A percentile compares a stretch with the other conserved stretches of the same genome.
Evolutionary conservation across 2,797 vertebrate species (phyloP).

Genomic region (Coregonus ussuriensis): DNA sequence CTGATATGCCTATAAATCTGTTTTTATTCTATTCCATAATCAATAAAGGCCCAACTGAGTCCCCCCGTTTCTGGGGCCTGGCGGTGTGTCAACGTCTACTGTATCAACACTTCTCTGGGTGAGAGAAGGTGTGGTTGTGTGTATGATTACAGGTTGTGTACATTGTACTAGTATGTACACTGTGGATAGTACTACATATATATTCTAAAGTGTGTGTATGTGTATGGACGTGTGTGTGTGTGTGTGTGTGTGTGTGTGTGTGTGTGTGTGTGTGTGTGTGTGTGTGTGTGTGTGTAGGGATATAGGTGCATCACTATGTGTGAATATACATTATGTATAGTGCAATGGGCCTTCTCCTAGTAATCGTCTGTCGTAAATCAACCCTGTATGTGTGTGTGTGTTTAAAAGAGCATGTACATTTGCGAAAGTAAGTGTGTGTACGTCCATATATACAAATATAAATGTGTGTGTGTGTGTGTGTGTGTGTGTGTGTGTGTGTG

Average conservation of each 20-base stretch:
- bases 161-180: background rate
- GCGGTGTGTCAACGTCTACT: background rate
- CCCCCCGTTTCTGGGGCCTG: constrained; percentile 14
- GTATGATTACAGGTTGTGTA: background rate
- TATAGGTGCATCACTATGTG: background rate
- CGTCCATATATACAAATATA: background rate
- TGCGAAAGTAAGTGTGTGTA: constrained; percentile 1
- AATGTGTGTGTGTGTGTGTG: constrained; percentile 10
- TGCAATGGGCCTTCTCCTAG: too few relatives aligned
- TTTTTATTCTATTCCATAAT: constrained; percentile 43
- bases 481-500: constrained; percentile 17
- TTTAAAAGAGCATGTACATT: background rate
- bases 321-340: background rate
- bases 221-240: constrained; percentile 7
- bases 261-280: background rate
- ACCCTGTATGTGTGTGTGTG: background rate
- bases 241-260: constrained; percentile 18
- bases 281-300: too few relatives aligned
- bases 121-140: background rate
- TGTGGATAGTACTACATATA: background rate
- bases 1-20: constrained; percentile 29
- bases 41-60: constrained; percentile 36
- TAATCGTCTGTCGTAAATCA: too few relatives aligned
- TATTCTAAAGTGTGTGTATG: background rate
- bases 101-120: too few relatives aligned